Percentiles rank a stretch among this genome's conserved stretches.
Evolutionary conservation across 2,113 vertebrate species (phyloP).

Genomic region (Hippoglossus stenolepis): DNA sequence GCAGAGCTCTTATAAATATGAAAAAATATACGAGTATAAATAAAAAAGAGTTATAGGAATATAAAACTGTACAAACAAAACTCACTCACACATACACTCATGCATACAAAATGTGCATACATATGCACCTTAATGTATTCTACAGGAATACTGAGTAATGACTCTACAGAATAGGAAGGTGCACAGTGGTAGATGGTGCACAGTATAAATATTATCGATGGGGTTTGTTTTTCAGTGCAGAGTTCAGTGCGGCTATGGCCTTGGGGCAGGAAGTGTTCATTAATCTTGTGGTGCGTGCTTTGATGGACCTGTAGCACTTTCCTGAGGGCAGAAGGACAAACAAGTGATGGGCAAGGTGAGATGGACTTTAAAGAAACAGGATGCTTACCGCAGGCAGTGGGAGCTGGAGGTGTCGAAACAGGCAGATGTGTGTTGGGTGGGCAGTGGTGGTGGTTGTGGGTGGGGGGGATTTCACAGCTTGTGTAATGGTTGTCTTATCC

Average conservation of each 20-base stretch:
- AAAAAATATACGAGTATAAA: background rate
- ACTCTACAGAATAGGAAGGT: too few relatives aligned
- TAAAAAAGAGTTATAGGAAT: background rate
- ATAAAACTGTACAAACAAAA: background rate
- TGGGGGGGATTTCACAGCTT: background rate
- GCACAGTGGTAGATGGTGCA: background rate
- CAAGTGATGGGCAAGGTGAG: background rate
- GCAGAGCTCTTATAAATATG: background rate
- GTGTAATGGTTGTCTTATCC: background rate
- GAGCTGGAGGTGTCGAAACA: background rate
- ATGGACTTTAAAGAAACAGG: background rate
- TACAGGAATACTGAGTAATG: background rate
- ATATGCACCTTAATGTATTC: background rate
- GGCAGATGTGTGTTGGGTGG: background rate
- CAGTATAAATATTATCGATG: background rate
- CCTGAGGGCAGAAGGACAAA: slow-evolving; percentile 1
- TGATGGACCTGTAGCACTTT: background rate
- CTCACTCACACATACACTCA: background rate
- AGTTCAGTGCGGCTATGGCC: background rate
- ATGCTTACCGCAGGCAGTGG: background rate
- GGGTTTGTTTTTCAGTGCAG: background rate
- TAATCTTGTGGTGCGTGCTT: background rate
- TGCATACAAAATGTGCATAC: background rate
- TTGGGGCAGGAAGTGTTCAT: background rate
- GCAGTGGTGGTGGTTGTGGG: background rate